Percentiles rank a stretch among this genome's conserved stretches.
These are phyloP conservation scores for Perodicticus potto DNA, from an alignment of 2,797 vertebrate species.

Conservation along the genomic window DNA sequence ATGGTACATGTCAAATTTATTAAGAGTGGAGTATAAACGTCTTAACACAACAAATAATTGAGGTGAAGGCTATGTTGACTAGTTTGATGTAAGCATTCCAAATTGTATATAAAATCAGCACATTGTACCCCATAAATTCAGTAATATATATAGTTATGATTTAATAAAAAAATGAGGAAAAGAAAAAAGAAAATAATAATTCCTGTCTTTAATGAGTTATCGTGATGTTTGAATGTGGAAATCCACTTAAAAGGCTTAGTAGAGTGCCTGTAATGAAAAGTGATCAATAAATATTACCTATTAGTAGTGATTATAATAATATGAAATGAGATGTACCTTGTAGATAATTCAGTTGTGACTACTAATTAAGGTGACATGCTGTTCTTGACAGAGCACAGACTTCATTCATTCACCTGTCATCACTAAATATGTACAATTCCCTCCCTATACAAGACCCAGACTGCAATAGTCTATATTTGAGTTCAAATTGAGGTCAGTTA, in stretches of 20 bases:
- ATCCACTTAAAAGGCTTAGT: background rate
- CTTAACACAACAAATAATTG: too few relatives aligned
- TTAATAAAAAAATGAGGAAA: too few relatives aligned
- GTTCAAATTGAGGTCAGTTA: background rate
- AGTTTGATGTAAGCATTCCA: too few relatives aligned
- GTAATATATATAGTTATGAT: too few relatives aligned
- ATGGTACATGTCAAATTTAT: too few relatives aligned
- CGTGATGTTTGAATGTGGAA: background rate
- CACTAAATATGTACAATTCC: background rate
- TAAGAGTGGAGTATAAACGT: too few relatives aligned
- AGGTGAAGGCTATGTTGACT: too few relatives aligned
- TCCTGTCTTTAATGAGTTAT: background rate
- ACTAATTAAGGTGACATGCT: background rate
- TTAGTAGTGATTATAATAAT: background rate
- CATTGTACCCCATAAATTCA: too few relatives aligned
- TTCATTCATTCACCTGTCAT: background rate
- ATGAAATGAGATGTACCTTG: background rate
- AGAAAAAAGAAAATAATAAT: too few relatives aligned
- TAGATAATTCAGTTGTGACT: background rate
- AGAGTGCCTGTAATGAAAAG: background rate
- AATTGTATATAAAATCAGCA: too few relatives aligned
- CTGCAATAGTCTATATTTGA: background rate
- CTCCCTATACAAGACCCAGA: background rate
- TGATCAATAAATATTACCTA: background rate
- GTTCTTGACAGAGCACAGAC: background rate